phyloP scores from a whole-genome alignment of 2,888 invertebrate species.

The Sphaeridia pumilis region DNA sequence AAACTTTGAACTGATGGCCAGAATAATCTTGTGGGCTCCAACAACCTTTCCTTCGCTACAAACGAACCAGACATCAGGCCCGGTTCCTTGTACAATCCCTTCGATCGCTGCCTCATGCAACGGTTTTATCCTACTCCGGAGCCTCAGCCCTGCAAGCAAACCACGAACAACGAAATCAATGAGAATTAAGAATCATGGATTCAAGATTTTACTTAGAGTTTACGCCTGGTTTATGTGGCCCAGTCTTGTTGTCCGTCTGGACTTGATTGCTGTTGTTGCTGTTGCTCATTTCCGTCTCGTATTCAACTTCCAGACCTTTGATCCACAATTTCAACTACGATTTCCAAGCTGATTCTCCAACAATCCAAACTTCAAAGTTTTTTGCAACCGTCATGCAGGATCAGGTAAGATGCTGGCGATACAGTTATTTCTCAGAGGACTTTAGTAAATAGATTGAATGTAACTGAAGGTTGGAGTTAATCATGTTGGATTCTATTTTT shows the following conservation, averaged over 20 bases:
- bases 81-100: conserved; percentile 23
- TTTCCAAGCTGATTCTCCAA: no score
- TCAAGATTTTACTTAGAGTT: no score
- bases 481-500: conserved; percentile 5
- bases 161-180: not conserved
- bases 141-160: conserved; percentile 26
- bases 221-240: no score
- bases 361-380: no score
- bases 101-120: conserved; percentile 25
- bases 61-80: conserved; percentile 30
- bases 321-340: no score
- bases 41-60: conserved; percentile 26
- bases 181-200: no score
- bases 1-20: conserved; percentile 29
- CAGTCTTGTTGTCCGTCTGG: no score
- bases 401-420: conserved; percentile 23
- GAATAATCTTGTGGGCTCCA: conserved; percentile 29
- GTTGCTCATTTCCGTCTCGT: no score
- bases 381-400: conserved; percentile 28
- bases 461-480: not conserved
- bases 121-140: conserved; percentile 27
- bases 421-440: no score
- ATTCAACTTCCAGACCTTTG: no score
- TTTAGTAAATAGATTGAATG: not conserved
- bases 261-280: no score